These are phyloP conservation scores for Saimiri boliviensis DNA, from an alignment of 2,113 vertebrate genomes.

Conservation along the genomic window DNA sequence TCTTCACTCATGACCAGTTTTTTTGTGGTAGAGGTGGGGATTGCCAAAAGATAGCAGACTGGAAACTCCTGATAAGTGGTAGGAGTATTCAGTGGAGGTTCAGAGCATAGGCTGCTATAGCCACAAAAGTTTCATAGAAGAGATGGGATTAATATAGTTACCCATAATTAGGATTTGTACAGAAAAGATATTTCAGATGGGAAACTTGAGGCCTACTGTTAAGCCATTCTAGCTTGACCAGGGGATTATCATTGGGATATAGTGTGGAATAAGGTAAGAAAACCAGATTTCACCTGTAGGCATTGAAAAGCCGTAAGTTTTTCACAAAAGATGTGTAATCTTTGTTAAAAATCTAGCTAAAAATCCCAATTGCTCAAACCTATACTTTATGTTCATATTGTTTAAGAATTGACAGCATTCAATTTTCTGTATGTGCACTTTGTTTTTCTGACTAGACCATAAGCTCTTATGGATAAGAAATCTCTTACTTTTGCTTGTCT, in stretches of 20 bases:
- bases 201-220: neutral
- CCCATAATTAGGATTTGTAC: neutral
- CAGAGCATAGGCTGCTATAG: neutral
- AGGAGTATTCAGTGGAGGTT: neutral
- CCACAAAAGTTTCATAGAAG: neutral
- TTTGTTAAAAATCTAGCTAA: conserved; percentile 33
- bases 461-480: neutral
- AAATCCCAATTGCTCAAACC: neutral
- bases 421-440: conserved; percentile 10
- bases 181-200: neutral
- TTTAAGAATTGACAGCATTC: neutral
- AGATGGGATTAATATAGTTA: conserved; percentile 8
- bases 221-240: conserved; percentile 3
- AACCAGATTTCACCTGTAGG: neutral
- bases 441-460: neutral
- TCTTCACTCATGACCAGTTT: neutral
- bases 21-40: neutral
- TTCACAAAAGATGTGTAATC: neutral
- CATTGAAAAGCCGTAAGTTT: neutral
- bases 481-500: conserved; percentile 38
- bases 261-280: conserved; percentile 32
- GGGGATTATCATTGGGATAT: neutral
- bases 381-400: conserved; percentile 35
- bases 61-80: neutral
- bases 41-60: neutral